Evolutionary conservation across 2,113 vertebrate genomes (phyloP).

Genomic region (Limanda limanda): DNA sequence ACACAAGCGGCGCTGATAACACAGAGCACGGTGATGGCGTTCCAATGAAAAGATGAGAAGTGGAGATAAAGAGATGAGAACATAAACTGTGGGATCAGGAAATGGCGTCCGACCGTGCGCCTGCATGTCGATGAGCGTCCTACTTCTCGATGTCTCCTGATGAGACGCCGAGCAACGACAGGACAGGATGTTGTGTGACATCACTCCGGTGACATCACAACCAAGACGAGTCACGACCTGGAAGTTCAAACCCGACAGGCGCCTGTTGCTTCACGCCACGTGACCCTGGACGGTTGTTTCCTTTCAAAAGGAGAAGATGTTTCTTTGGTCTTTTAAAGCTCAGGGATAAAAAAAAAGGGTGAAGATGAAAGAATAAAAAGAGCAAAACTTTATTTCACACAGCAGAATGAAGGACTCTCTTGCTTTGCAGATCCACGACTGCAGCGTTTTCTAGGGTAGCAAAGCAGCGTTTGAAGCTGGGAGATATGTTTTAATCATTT

Average conservation of each 20-base stretch:
- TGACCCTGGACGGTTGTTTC: conserved; percentile 18
- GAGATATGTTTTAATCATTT: conserved; percentile 92
- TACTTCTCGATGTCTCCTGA: not conserved
- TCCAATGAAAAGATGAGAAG: not conserved
- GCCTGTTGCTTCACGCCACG: conserved; percentile 26
- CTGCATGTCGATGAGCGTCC: conserved; percentile 12
- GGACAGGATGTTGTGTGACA: conserved; percentile 5
- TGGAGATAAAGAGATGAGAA: conserved; percentile 5
- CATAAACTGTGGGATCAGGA: conserved; percentile 12
- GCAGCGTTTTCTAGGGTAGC: conserved; percentile 70
- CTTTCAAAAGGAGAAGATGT: conserved; percentile 31
- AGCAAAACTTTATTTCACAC: conserved; percentile 70
- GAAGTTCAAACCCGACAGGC: conserved; percentile 19
- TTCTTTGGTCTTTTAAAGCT: conserved; percentile 52
- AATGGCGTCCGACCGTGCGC: not conserved
- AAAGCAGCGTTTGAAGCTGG: conserved; percentile 84
- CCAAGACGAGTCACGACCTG: not conserved
- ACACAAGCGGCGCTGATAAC: conserved; percentile 32
- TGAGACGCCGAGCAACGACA: not conserved
- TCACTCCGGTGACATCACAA: conserved; percentile 8
- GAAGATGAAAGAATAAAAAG: conserved; percentile 63
- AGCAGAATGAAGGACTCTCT: conserved; percentile 58
- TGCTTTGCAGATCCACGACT: conserved; percentile 61
- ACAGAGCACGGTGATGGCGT: conserved; percentile 12
- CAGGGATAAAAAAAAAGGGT: not conserved